A percentile compares a stretch with the other conserved stretches of the same genome.
Conservation (phyloP, 2,888 invertebrate genomes). For the Lepidochitona cinerea region DNA sequence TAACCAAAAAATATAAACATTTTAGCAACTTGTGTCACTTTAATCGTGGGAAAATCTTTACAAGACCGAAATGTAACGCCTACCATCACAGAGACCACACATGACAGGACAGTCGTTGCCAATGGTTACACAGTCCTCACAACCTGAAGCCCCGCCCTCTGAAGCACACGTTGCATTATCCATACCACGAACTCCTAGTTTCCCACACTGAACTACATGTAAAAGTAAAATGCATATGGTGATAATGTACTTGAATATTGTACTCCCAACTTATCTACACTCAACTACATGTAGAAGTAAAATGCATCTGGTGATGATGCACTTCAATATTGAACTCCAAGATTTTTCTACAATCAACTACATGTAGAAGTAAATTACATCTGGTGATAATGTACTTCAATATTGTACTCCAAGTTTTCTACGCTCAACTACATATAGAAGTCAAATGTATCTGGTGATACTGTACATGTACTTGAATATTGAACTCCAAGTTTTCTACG, state of each 20-base stretch:
- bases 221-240: not conserved
- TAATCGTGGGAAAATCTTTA: too few relatives aligned
- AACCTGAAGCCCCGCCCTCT: conserved; percentile 42
- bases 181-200: conserved; percentile 43
- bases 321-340: too few relatives aligned
- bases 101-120: conserved; percentile 50
- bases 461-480: not conserved
- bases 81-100: conserved; percentile 56
- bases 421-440: not conserved
- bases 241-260: not conserved
- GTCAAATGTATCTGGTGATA: not conserved
- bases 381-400: too few relatives aligned
- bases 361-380: not conserved
- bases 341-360: not conserved
- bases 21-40: too few relatives aligned
- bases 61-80: too few relatives aligned
- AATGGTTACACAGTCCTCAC: conserved; percentile 38
- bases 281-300: not conserved
- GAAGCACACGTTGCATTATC: conserved; percentile 45
- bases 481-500: conserved; percentile 41
- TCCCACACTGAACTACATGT: conserved; percentile 37
- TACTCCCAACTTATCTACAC: not conserved
- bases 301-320: too few relatives aligned
- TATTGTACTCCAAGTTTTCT: too few relatives aligned
- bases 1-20: too few relatives aligned